Base-by-base conservation (phyloP, 2,888 invertebrate genomes). In the Drosophila leonis region DNA sequence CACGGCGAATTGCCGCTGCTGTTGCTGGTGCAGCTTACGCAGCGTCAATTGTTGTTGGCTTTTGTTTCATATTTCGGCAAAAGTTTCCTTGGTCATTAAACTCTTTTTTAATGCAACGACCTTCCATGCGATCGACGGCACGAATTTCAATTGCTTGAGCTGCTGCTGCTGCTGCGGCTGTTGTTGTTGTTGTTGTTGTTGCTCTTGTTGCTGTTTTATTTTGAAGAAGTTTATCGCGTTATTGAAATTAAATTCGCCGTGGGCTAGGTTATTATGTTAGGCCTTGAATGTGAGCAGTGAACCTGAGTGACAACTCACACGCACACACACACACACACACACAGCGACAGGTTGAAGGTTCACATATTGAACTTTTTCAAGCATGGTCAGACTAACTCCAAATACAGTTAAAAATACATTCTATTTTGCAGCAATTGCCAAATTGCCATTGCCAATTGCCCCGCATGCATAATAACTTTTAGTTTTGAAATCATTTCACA, bases 11-110 rank as follows among this genome's bases (percentile, higher is more conserved):
- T 61, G 60, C 24, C 63, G 54, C 46, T 35, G 57, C 41, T 62
- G 61, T 49, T 42, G 49, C 56, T 61, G 77, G 35, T 49, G 70
- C 52, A 54, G 73, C 59, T 62, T 57, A 48, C 48, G 62, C 70
- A 46, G 51, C 59, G 49, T 62, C 57, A 49, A 49, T 67, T 59
- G 62, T 66, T 49, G 48, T 48, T 48, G 68, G 82, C 85, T 83
- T 83, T 82, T 83, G 83, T 85, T 83, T 85, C 81, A 85, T 83
- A 83, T 83, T 83, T 80, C 77, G 85, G 83, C 82, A 82, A 82
- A 82, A 86, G 81, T 85, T 85, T 84, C 86, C 84, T 86, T 85
- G 86, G 84, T 85, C 84, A 85, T 84, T 85, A 85, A 85, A 85
- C 86, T 85, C 84, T 78, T 84, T 56, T 83, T 85, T 82, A 85